A percentile compares a stretch with the other conserved stretches of the same genome.
These are phyloP conservation scores for Anorthoa munda DNA, from an alignment of 2,888 invertebrate genomes.

Conservation along the genomic window DNA sequence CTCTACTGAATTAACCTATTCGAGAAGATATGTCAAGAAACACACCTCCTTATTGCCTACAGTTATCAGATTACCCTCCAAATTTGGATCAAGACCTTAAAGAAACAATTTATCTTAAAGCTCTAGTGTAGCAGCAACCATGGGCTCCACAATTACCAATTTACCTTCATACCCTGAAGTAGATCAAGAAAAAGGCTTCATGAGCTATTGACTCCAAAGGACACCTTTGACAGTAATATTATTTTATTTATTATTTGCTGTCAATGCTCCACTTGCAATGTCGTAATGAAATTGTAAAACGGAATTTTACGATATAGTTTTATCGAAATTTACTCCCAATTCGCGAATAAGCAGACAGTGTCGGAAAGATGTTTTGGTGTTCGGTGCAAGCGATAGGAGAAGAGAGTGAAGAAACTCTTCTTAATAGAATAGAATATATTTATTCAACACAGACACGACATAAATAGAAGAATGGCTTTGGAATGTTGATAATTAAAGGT, in stretches of 20 bases:
- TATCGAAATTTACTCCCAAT: conserved; percentile 71
- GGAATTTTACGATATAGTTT: conserved; percentile 74
- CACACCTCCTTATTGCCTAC: too few species aligned
- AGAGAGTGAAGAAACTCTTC: background rate
- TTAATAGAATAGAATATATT: too few species aligned
- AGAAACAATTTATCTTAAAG: background rate
- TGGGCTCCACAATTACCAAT: background rate
- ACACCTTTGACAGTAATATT: conserved; percentile 40
- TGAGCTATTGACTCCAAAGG: conserved; percentile 29
- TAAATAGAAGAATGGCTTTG: background rate
- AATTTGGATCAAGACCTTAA: background rate
- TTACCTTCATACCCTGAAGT: conserved; percentile 16
- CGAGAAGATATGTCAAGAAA: too few species aligned
- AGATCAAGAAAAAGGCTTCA: conserved; percentile 31
- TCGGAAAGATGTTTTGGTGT: conserved; percentile 51
- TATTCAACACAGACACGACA: too few species aligned
- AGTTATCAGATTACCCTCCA: background rate
- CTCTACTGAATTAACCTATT: too few species aligned
- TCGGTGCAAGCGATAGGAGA: conserved; percentile 45
- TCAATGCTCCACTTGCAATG: conserved; percentile 60
- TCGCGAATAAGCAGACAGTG: conserved; percentile 62
- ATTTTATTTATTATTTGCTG: conserved; percentile 37
- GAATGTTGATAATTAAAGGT: background rate
- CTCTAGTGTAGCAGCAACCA: background rate
- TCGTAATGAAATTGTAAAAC: conserved; percentile 79